These are phyloP conservation scores for Epistrophella euchroma DNA, from an alignment of 2,888 invertebrate genomes.

Conservation along the genomic window DNA sequence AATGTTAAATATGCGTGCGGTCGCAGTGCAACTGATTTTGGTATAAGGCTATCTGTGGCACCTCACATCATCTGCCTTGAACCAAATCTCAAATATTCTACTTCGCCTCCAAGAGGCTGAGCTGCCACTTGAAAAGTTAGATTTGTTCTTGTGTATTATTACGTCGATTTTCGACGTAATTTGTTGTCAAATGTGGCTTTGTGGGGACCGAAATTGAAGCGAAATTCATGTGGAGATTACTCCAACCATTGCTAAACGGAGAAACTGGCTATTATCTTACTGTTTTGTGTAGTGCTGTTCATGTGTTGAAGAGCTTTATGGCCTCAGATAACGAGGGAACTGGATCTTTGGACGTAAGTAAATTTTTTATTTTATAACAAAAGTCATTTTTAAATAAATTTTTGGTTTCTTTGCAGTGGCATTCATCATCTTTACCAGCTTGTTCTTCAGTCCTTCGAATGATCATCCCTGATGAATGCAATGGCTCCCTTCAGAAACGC, in stretches of 20 bases:
- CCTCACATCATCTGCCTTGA: conserved; percentile 89
- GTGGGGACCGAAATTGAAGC: conserved; percentile 97
- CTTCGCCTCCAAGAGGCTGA: conserved; percentile 94
- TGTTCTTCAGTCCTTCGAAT: conserved; percentile 93
- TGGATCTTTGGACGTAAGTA: conserved; percentile 82
- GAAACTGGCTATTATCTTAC: conserved; percentile 98
- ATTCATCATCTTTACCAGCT: conserved; percentile 85
- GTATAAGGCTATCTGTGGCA: conserved; percentile 87
- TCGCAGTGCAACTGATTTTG: conserved; percentile 82
- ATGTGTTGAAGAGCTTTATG: conserved; percentile 84
- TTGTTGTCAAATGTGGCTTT: conserved; percentile 94
- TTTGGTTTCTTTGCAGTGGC: conserved; percentile 82
- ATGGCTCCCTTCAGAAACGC: conserved; percentile 95
- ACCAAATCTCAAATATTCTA: conserved; percentile 91
- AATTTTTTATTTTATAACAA: not conserved
- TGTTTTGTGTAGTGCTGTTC: conserved; percentile 95
- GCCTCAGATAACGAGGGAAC: conserved; percentile 83
- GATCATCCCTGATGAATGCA: conserved; percentile 96
- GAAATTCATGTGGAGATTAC: conserved; percentile 97
- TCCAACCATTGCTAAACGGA: conserved; percentile 95
- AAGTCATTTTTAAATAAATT: not conserved
- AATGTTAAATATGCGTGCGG: conserved; percentile 83
- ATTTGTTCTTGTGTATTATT: conserved; percentile 94
- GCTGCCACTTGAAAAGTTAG: conserved; percentile 96
- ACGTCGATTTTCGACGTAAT: conserved; percentile 92